Conservation (phyloP, 2,888 invertebrate genomes). For the Diabrotica balteata region DNA sequence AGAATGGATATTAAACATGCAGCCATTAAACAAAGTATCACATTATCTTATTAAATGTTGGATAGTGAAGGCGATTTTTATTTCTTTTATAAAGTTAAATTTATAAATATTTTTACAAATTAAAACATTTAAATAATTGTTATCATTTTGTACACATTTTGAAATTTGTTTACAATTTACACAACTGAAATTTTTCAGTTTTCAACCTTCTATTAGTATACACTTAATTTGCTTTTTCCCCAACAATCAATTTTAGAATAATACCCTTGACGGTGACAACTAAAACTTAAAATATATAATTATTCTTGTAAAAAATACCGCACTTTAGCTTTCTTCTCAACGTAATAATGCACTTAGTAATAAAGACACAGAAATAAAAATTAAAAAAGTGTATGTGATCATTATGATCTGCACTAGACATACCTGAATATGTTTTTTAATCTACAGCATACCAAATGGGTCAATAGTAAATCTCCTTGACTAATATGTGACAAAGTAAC, state of each 20-base stretch:
- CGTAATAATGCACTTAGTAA: constrained; percentile 57
- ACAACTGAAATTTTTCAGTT: too few relatives aligned
- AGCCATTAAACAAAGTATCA: too few relatives aligned
- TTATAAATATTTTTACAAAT: too few relatives aligned
- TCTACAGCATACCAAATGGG: constrained; percentile 6
- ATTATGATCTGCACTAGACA: constrained; percentile 16
- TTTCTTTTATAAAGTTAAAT: too few relatives aligned
- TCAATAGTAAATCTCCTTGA: constrained; percentile 6
- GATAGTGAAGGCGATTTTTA: too few relatives aligned
- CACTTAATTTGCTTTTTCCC: background rate
- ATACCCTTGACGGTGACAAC: constrained; percentile 26
- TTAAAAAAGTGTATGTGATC: constrained; percentile 45
- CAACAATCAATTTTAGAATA: background rate
- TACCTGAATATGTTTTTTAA: constrained; percentile 15
- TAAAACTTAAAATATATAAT: constrained; percentile 45
- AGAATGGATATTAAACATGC: too few relatives aligned
- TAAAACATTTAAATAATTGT: too few relatives aligned
- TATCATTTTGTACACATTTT: too few relatives aligned
- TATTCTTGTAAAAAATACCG: constrained; percentile 51
- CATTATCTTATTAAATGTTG: too few relatives aligned
- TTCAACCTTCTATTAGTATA: too few relatives aligned
- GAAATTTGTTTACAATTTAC: too few relatives aligned
- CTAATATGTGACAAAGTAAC: background rate
- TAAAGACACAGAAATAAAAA: constrained; percentile 54
- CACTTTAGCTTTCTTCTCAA: constrained; percentile 44